Evolutionary conservation across 2,797 vertebrate species (phyloP).

Genomic region (Jordanella pulchra): DNA sequence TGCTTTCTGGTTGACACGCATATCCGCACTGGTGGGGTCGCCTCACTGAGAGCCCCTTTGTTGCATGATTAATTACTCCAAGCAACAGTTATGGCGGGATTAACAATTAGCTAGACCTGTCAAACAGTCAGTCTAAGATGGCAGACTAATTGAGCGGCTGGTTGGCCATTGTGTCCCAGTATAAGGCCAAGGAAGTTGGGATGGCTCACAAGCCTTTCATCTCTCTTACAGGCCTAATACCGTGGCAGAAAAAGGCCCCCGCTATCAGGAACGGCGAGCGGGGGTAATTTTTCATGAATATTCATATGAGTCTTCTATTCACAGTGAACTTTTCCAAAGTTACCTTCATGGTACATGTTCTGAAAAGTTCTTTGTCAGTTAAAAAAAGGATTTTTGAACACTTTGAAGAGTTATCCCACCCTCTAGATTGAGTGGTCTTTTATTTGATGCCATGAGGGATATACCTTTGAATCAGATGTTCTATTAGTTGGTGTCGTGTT

Average conservation of each 20-base stretch:
- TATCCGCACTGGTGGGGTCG: constrained; percentile 81
- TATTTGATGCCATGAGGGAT: not conserved
- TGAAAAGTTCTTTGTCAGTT: constrained; percentile 33
- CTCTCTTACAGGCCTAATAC: constrained; percentile 72
- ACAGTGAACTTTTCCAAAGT: constrained; percentile 77
- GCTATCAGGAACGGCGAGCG: constrained; percentile 64
- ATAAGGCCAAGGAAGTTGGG: constrained; percentile 74
- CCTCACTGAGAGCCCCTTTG: constrained; percentile 84
- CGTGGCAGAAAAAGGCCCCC: constrained; percentile 50
- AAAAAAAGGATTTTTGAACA: constrained; percentile 1
- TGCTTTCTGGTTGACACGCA: constrained; percentile 66
- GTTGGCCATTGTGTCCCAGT: constrained; percentile 89
- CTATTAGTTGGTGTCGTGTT: not conserved
- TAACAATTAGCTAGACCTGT: constrained; percentile 95
- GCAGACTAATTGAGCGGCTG: constrained; percentile 92
- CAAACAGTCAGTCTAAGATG: constrained; percentile 92
- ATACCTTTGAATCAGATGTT: not conserved
- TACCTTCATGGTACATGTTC: constrained; percentile 77
- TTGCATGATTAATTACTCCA: constrained; percentile 96
- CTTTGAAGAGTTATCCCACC: constrained; percentile 15
- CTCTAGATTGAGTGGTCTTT: not conserved
- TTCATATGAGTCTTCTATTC: constrained; percentile 68
- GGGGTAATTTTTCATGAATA: constrained; percentile 80
- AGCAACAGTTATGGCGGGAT: constrained; percentile 92
- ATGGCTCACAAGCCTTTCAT: constrained; percentile 78